Evolutionary conservation across 1,140 invertebrate genomes (phyloP).

Genomic region (Panonychus citri): DNA sequence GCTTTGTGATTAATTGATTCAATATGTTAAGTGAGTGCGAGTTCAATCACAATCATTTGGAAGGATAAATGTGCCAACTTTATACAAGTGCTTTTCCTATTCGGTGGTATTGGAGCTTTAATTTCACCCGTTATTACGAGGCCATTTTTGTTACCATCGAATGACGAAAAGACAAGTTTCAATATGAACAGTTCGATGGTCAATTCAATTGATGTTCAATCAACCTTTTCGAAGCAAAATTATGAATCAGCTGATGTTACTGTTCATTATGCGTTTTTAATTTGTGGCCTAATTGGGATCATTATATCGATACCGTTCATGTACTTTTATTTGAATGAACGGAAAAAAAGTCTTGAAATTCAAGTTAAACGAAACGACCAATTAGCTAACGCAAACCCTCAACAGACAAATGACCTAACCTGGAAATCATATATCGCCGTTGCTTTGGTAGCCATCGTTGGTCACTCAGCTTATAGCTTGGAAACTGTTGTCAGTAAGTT

Average conservation of each 20-base stretch:
- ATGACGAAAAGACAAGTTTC: background rate
- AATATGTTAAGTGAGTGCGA: background rate
- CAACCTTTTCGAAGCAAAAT: background rate
- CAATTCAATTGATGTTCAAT: background rate
- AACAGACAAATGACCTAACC: background rate
- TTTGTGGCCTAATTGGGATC: too few species aligned
- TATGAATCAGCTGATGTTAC: background rate
- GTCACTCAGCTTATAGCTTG: background rate
- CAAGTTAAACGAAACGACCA: too few species aligned
- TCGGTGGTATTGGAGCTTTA: background rate
- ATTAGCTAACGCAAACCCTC: too few species aligned
- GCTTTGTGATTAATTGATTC: background rate
- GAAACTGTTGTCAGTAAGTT: background rate
- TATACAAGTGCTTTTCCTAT: background rate
- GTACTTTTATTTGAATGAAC: background rate
- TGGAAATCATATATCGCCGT: background rate
- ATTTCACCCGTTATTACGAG: background rate
- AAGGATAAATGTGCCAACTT: background rate
- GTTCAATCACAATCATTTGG: background rate
- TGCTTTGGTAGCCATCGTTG: background rate
- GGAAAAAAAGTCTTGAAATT: too few species aligned
- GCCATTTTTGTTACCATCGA: background rate
- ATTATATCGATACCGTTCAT: background rate
- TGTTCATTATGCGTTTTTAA: too few species aligned
- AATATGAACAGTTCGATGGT: background rate